Conservation (phyloP, 2,113 vertebrate genomes). For the Brevimyrus niger region DNA sequence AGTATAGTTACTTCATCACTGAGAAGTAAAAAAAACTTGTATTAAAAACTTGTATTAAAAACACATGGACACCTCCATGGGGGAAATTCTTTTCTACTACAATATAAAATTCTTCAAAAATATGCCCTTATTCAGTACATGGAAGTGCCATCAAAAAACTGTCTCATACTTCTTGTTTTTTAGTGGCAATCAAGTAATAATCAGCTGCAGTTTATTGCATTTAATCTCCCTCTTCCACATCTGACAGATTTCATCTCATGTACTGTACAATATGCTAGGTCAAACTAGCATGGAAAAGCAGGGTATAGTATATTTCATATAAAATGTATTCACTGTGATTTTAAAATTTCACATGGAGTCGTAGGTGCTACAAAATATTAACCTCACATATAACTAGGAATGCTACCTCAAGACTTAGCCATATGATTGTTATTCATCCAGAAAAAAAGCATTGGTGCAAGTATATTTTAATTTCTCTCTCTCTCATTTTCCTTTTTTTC, state of each 20-base stretch:
- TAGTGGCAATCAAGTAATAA: background rate
- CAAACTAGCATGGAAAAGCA: conserved; percentile 9
- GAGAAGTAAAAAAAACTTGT: background rate
- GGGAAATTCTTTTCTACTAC: background rate
- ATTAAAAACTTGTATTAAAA: background rate
- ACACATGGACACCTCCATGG: background rate
- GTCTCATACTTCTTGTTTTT: background rate
- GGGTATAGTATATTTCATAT: conserved; percentile 4
- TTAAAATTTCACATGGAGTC: background rate
- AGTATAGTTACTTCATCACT: background rate
- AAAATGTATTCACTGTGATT: conserved; percentile 12
- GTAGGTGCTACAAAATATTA: conserved; percentile 12
- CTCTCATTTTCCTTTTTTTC: conserved; percentile 26
- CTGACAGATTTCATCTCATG: conserved; percentile 2
- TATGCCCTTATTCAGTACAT: background rate
- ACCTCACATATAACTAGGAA: conserved; percentile 6
- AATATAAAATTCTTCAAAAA: background rate
- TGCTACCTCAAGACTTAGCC: conserved; percentile 16
- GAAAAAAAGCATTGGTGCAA: background rate
- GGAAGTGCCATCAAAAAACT: background rate
- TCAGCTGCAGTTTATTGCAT: background rate
- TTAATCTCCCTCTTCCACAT: background rate
- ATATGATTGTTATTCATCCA: background rate
- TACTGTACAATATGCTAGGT: conserved; percentile 12
- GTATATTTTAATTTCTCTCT: background rate